phyloP scores from a whole-genome alignment of 1,140 invertebrate species.

The Drosophila pachea region DNA sequence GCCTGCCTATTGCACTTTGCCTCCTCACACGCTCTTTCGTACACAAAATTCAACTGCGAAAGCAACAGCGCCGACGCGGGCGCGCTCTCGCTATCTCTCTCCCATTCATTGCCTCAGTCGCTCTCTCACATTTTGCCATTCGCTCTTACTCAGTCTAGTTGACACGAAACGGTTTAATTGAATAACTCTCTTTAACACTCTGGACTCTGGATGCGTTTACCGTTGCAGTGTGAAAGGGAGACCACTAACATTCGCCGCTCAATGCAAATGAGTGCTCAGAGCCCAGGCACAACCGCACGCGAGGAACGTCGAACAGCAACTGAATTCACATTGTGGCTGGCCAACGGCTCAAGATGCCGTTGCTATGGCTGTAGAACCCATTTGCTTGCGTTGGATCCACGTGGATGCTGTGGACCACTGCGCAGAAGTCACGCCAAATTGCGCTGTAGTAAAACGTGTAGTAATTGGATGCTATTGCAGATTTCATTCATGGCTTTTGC shows the following conservation, averaged over 20 bases:
- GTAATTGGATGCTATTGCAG: constrained; percentile 68
- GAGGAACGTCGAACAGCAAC: constrained; percentile 77
- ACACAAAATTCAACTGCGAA: constrained; percentile 46
- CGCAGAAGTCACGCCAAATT: constrained; percentile 54
- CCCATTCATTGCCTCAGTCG: no score
- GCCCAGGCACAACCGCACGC: constrained; percentile 70
- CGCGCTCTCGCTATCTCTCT: constrained; percentile 19
- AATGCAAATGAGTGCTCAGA: constrained; percentile 19
- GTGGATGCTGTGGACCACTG: constrained; percentile 63
- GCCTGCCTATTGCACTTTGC: constrained; percentile 58
- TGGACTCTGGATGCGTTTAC: constrained; percentile 10
- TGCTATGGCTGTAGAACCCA: constrained; percentile 32
- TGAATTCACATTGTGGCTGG: constrained; percentile 72
- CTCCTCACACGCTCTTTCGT: constrained; percentile 49
- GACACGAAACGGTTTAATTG: constrained; percentile 1
- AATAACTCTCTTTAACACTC: constrained; percentile 27
- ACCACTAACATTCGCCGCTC: neutral
- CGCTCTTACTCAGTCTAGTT: no score
- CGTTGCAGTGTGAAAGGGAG: constrained; percentile 23
- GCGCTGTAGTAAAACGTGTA: constrained; percentile 63
- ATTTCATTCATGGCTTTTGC: constrained; percentile 53
- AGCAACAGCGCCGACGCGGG: constrained; percentile 53
- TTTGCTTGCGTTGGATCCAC: neutral
- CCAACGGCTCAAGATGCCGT: constrained; percentile 53
- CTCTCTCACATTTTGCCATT: no score